Evolutionary conservation across 2,113 vertebrate genomes (phyloP).

Genomic region (human): GRCh38 chr7:51275501-51276000

Average conservation of each 20-base stretch:
- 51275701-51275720: neutral
- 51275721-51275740: too few relatives aligned
- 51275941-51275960: neutral
- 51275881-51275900: neutral
- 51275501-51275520: neutral
- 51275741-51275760: neutral
- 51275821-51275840: fast-evolving
- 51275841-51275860: neutral
- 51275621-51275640: too few relatives aligned
- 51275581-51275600: neutral
- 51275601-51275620: too few relatives aligned
- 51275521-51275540: neutral
- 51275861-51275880: fast-evolving
- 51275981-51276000: neutral
- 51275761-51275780: neutral
- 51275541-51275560: too few relatives aligned
- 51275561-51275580: neutral
- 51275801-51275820: too few relatives aligned
- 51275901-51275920: too few relatives aligned
- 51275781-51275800: neutral
- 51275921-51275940: neutral
- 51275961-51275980: too few relatives aligned
- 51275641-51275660: too few relatives aligned
- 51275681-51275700: neutral
- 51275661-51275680: neutral